phyloP scores from a whole-genome alignment of 2,888 invertebrate genomes.

The Pharmacophagus antenor region DNA sequence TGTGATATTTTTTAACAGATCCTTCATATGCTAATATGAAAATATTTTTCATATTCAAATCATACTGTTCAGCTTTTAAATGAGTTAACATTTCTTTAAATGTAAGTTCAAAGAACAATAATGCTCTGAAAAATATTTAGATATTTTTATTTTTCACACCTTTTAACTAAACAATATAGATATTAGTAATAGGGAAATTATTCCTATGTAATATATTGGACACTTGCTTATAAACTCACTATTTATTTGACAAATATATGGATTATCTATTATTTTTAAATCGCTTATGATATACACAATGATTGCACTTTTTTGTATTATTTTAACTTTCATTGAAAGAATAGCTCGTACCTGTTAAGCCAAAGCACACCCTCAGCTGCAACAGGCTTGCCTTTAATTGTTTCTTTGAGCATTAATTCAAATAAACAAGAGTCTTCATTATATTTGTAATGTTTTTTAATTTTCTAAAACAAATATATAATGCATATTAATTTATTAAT shows the following conservation, averaged over 20 bases:
- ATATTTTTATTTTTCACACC: not conserved
- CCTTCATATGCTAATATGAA: slow-evolving; percentile 85
- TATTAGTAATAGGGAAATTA: not conserved
- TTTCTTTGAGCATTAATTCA: slow-evolving; percentile 84
- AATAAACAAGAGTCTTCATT: slow-evolving; percentile 82
- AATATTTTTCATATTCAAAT: slow-evolving; percentile 82
- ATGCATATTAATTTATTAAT: not conserved
- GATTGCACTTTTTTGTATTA: no score
- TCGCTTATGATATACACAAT: no score
- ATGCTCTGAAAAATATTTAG: slow-evolving; percentile 68
- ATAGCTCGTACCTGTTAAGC: slow-evolving; percentile 83
- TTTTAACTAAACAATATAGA: not conserved
- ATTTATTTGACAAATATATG: no score
- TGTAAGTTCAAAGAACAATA: slow-evolving; percentile 82
- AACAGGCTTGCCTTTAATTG: slow-evolving; percentile 67
- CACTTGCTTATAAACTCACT: not conserved
- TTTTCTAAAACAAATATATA: slow-evolving; percentile 77
- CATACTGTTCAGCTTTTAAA: slow-evolving; percentile 59
- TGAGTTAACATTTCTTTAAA: slow-evolving; percentile 80
- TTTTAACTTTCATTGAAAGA: not conserved
- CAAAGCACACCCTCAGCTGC: slow-evolving; percentile 86
- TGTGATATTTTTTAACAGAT: slow-evolving; percentile 87
- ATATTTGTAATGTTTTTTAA: slow-evolving; percentile 76
- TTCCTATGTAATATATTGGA: not conserved
- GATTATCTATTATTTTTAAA: no score